Conservation (phyloP, 2,113 vertebrate genomes). For the Sinocyclocheilus anophthalmus region DNA sequence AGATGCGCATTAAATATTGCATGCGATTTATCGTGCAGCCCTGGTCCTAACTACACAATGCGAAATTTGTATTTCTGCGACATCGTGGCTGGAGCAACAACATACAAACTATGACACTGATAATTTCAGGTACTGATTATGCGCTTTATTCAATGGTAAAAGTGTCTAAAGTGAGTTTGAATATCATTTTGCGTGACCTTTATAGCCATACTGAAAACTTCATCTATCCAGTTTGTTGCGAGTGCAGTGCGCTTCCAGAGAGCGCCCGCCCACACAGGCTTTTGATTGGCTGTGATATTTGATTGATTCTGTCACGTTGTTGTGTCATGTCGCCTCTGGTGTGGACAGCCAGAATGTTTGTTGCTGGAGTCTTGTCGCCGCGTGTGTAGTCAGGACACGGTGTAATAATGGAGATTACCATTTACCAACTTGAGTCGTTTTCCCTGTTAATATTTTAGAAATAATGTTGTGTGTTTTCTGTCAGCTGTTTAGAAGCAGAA, state of each 20-base stretch:
- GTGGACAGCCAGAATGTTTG: not conserved
- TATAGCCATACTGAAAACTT: not conserved
- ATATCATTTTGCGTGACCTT: not conserved
- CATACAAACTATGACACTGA: not conserved
- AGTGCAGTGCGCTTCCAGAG: not conserved
- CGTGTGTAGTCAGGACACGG: not conserved
- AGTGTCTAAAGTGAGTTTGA: not conserved
- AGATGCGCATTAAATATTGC: no score
- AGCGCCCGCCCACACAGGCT: not conserved
- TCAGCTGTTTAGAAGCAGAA: not conserved
- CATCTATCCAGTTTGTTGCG: not conserved
- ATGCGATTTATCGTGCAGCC: no score
- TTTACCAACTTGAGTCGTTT: not conserved
- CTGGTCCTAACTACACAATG: not conserved
- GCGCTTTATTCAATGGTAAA: not conserved
- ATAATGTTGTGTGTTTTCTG: not conserved
- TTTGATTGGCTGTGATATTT: slow-evolving; percentile 9
- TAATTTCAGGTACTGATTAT: not conserved
- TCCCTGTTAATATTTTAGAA: not conserved
- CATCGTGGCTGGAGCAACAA: not conserved
- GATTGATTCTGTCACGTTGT: not conserved
- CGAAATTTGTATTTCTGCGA: not conserved
- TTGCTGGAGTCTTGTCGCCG: not conserved
- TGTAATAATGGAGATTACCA: not conserved
- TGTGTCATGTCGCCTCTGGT: not conserved